Conservation (phyloP, 2,888 invertebrate genomes). For the Cancer borealis region DNA sequence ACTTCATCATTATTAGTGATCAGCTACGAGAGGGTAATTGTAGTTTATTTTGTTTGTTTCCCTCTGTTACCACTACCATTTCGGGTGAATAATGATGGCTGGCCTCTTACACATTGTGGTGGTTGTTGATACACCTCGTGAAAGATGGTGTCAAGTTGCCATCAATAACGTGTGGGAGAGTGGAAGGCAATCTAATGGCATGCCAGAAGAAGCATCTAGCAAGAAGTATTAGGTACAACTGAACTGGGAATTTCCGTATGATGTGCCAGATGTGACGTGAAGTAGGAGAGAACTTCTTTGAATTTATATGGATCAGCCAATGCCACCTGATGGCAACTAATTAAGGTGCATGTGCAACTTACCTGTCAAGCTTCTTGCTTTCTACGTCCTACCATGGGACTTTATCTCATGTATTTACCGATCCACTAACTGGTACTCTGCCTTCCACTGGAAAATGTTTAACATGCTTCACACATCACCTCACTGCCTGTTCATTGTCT, state of each 20-base stretch:
- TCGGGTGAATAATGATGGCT: not conserved
- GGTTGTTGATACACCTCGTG: not conserved
- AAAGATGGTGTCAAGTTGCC: not conserved
- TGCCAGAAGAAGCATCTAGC: not conserved
- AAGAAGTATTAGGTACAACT: not conserved
- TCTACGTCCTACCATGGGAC: not conserved
- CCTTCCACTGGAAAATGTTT: not conserved
- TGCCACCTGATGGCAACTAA: not conserved
- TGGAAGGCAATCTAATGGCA: not conserved
- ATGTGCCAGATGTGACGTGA: not conserved
- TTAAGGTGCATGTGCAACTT: not conserved
- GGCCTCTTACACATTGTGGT: not conserved
- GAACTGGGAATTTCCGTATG: not conserved
- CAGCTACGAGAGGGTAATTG: no score
- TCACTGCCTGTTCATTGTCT: no score
- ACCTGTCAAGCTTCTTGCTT: not conserved
- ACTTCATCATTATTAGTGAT: no score
- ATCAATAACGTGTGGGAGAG: not conserved
- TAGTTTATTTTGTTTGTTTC: not conserved
- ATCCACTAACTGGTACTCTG: not conserved
- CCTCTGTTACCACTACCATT: not conserved
- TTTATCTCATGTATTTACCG: not conserved
- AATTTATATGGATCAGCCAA: not conserved
- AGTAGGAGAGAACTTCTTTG: not conserved
- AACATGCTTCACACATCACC: no score